Base-by-base conservation (phyloP, 2,113 vertebrate species). In the Chascanopsetta lugubris region DNA sequence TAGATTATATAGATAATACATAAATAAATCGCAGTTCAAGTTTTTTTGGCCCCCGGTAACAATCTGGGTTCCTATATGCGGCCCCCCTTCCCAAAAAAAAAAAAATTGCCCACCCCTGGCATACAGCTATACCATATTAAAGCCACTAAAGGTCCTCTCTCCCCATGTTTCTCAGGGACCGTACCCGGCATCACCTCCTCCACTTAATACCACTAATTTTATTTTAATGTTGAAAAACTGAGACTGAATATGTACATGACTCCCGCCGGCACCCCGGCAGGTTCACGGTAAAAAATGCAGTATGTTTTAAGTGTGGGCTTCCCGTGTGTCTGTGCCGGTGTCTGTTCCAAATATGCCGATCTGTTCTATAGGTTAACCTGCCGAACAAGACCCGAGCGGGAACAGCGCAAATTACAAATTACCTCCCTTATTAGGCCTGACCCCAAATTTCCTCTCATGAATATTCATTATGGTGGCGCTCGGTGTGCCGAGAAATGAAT, bases 391-490 rank as follows among this genome's bases (percentile, higher is more conserved):
- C 89, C 83, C 80, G 38, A 88, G 89, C 77, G 83, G 84, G 85
- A 92, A 91, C 88, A 87, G 89, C 76, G 75, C 89, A 93, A 92
- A 92, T 93, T 93, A 93, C 92, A 93, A 92, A 92, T 93, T 91
- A 92, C 90, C 87, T 91, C 86, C 90, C 88, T 91, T 90, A 93
- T 93, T 92, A 93, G 89, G 82, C 84, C 83, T 91, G 93, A 93
- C 92, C 93, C 89, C 88, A 93, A 93, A 93, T 93, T 92, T 93
- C 91, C 91, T 88, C 75, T 82, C 91, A 92, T 93, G 93, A 93
- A 93, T 93, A 93, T 93, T 93, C 93, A 93, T 93, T 85, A 91
- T 64, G 72, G 72, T 58, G 78, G 82, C 48, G 57, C 85, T 82
- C 61, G 61, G 84, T 45, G 63, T 27, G 71, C 74, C 76, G 75